Evolutionary conservation across 2,797 vertebrate species (phyloP).

Genomic region (Sternarchorhynchus goeldii): DNA sequence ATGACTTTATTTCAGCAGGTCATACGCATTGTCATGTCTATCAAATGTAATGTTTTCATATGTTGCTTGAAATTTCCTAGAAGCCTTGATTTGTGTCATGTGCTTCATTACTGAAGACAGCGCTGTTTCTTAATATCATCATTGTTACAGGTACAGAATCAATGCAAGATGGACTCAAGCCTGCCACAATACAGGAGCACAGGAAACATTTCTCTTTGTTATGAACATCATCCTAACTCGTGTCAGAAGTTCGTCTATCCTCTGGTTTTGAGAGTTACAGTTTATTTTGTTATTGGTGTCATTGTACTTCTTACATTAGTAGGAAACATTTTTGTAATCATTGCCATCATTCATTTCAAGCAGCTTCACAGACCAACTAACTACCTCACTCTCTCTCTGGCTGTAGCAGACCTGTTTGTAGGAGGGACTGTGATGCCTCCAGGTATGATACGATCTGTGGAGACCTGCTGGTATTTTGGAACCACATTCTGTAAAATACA

Average conservation of each 20-base stretch:
- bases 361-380: conserved; percentile 36
- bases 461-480: conserved; percentile 48
- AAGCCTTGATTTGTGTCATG: neutral
- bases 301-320: conserved; percentile 38
- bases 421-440: conserved; percentile 53
- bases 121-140: too few relatives aligned
- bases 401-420: conserved; percentile 42
- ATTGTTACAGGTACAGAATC: too few relatives aligned
- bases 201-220: conserved; percentile 36
- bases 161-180: conserved; percentile 20
- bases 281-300: conserved; percentile 24
- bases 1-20: too few relatives aligned
- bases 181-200: neutral
- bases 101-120: too few relatives aligned
- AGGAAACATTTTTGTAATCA: conserved; percentile 50
- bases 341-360: conserved; percentile 45
- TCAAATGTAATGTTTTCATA: too few relatives aligned
- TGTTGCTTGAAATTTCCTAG: too few relatives aligned
- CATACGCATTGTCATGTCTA: too few relatives aligned
- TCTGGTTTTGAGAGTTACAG: conserved; percentile 9
- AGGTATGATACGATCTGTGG: conserved; percentile 66
- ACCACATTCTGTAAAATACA: too few relatives aligned
- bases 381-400: too few relatives aligned
- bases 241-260: conserved; percentile 55
- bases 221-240: conserved; percentile 62